A percentile compares a stretch with the other conserved stretches of the same genome.
Conservation (phyloP, 2,113 vertebrate species). For the Salvelinus sp. region DNA sequence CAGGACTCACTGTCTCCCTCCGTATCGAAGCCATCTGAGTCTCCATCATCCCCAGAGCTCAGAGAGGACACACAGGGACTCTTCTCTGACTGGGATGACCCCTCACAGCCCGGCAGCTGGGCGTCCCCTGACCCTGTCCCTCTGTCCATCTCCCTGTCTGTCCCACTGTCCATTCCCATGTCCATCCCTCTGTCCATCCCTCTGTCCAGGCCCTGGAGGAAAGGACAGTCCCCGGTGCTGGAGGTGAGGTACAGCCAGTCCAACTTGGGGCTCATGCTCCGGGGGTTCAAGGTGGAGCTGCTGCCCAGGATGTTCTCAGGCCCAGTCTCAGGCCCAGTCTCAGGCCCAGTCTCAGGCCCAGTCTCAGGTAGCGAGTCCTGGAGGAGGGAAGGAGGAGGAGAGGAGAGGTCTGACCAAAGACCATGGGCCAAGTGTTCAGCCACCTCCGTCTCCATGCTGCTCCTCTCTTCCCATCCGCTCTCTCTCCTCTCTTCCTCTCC, state of each 20-base stretch:
- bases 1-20: slow-evolving; percentile 91
- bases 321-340: neutral
- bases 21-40: slow-evolving; percentile 86
- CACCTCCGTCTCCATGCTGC: slow-evolving; percentile 79
- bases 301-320: slow-evolving; percentile 36
- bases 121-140: slow-evolving; percentile 42
- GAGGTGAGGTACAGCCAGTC: slow-evolving; percentile 75
- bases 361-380: neutral
- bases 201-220: slow-evolving; percentile 76
- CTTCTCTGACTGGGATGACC: slow-evolving; percentile 70
- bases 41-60: slow-evolving; percentile 81
- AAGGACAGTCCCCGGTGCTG: slow-evolving; percentile 75
- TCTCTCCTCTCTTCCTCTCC: slow-evolving; percentile 5
- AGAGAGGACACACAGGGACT: slow-evolving; percentile 81
- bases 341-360: slow-evolving; percentile 10
- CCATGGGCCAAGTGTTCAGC: slow-evolving; percentile 79
- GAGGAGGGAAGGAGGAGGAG: slow-evolving; percentile 26
- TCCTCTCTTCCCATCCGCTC: slow-evolving; percentile 57
- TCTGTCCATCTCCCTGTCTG: slow-evolving; percentile 46
- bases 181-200: slow-evolving; percentile 38
- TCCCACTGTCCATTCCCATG: slow-evolving; percentile 42
- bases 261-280: no score
- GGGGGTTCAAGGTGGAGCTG: slow-evolving; percentile 39
- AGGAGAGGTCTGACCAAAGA: slow-evolving; percentile 73
- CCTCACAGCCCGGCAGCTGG: slow-evolving; percentile 70